phyloP scores from a whole-genome alignment of 1,140 invertebrate species.

The Papilio polytes region DNA sequence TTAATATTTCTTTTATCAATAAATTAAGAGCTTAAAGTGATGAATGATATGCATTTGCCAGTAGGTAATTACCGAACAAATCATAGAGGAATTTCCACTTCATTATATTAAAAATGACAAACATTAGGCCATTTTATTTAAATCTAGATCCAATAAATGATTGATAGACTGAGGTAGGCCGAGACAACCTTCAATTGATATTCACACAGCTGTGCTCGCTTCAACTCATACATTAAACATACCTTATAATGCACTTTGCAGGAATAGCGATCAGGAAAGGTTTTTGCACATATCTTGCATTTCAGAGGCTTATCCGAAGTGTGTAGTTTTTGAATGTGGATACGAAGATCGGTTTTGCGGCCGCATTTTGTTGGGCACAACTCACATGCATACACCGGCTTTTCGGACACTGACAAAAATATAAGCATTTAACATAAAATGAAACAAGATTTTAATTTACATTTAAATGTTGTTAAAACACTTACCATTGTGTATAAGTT shows the following conservation, averaged over 20 bases:
- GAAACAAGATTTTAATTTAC: neutral
- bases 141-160: neutral
- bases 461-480: conserved; percentile 50
- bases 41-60: too few species aligned
- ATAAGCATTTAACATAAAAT: neutral
- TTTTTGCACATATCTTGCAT: conserved; percentile 96
- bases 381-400: conserved; percentile 97
- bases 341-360: conserved; percentile 97
- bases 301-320: conserved; percentile 96
- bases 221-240: conserved; percentile 23
- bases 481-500: conserved; percentile 96
- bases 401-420: conserved; percentile 88
- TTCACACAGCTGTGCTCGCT: neutral
- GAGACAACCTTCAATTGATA: neutral
- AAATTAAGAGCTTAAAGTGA: too few species aligned
- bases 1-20: too few species aligned
- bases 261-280: conserved; percentile 94
- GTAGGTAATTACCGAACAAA: too few species aligned
- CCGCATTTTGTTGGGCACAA: conserved; percentile 98
- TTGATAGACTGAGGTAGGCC: neutral
- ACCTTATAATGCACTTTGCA: conserved; percentile 88
- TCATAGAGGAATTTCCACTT: too few species aligned
- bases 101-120: too few species aligned
- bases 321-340: conserved; percentile 98
- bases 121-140: too few species aligned